These are phyloP conservation scores for Eurypyga helias DNA, from an alignment of 2,113 vertebrate species.

Conservation along the genomic window DNA sequence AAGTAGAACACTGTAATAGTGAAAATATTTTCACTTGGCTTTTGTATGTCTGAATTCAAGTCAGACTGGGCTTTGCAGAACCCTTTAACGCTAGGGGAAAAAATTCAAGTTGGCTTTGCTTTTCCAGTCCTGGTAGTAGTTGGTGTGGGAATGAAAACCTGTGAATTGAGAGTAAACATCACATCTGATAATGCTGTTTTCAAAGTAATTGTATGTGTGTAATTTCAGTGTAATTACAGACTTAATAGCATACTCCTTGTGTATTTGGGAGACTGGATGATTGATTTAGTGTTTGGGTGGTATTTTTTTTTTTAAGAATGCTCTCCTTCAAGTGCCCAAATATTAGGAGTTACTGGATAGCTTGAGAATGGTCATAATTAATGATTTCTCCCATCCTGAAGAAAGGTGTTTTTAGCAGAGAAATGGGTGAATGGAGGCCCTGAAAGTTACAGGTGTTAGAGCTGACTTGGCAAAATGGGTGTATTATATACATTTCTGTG, in stretches of 20 bases:
- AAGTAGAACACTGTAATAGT: not conserved
- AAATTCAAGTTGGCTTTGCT: not conserved
- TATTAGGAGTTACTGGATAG: not conserved
- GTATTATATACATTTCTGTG: not conserved
- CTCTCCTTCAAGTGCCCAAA: not conserved
- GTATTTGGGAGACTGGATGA: not conserved
- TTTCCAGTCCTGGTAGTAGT: not conserved
- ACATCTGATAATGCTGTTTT: conserved; percentile 10
- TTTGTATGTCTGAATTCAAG: not conserved
- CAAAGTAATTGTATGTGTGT: not conserved
- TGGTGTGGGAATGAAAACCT: not conserved
- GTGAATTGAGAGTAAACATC: not conserved
- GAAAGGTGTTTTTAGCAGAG: not conserved
- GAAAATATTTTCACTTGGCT: not conserved
- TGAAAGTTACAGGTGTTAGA: not conserved
- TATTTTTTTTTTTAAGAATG: not conserved
- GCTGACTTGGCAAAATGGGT: not conserved
- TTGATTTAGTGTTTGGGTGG: not conserved
- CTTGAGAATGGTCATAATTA: not conserved
- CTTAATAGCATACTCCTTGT: not conserved
- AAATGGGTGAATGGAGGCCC: not conserved
- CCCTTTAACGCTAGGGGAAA: not conserved
- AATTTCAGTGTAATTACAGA: not conserved
- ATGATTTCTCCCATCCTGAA: not conserved
- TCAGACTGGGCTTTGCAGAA: not conserved